phyloP scores from a whole-genome alignment of 2,797 vertebrate genomes.

The Syncerus caffer region DNA sequence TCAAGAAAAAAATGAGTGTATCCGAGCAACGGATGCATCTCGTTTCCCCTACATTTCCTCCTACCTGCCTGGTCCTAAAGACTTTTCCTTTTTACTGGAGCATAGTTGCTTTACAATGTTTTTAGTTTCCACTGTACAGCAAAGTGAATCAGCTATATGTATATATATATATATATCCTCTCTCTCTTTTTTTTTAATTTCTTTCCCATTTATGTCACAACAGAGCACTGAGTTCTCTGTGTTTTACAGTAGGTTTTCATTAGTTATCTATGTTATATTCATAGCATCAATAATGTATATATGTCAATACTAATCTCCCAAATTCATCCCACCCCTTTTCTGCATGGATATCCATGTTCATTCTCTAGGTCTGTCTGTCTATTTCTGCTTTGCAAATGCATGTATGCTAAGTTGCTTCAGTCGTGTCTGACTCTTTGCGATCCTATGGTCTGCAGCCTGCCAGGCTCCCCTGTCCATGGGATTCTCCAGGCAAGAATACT shows the following conservation, averaged over 20 bases:
- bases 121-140: background rate
- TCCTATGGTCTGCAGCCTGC: background rate
- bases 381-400: background rate
- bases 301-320: background rate
- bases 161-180: background rate
- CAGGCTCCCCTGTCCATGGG: background rate
- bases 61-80: background rate
- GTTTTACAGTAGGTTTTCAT: background rate
- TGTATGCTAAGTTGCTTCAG: background rate
- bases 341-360: background rate
- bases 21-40: background rate
- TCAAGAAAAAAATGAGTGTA: background rate
- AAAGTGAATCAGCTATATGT: background rate
- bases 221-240: background rate
- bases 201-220: background rate
- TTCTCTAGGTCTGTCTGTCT: background rate
- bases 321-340: background rate
- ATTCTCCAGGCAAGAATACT: background rate
- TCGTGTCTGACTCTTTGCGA: background rate
- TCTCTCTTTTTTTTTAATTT: background rate
- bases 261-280: background rate
- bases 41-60: background rate
- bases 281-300: background rate
- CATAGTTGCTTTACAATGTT: background rate
- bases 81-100: background rate